Evolutionary conservation across 1,140 invertebrate species (phyloP).

Genomic region (Heterodera schachtii): DNA sequence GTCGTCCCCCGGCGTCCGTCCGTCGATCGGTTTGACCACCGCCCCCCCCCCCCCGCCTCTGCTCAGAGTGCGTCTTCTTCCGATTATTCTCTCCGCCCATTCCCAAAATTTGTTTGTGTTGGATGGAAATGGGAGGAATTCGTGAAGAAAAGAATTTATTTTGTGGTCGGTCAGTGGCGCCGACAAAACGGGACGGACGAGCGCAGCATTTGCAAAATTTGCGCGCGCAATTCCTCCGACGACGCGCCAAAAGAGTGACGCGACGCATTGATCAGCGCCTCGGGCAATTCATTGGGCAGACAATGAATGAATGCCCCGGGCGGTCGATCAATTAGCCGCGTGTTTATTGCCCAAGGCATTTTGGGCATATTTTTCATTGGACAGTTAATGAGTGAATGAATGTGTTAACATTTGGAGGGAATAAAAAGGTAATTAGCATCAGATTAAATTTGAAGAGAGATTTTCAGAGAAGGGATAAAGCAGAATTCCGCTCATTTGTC

Average conservation of each 20-base stretch:
- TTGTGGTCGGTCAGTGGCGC: neutral
- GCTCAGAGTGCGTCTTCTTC: too few species aligned
- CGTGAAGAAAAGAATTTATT: neutral
- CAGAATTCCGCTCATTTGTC: too few species aligned
- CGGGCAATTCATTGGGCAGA: neutral
- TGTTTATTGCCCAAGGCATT: too few species aligned
- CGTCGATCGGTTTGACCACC: slow-evolving; percentile 1
- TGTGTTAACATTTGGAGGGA: neutral
- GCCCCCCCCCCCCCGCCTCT: too few species aligned
- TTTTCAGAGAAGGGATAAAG: too few species aligned
- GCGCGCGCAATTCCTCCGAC: neutral
- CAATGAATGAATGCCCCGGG: neutral
- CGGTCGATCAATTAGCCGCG: neutral
- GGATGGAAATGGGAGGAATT: neutral
- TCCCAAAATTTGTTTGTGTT: neutral
- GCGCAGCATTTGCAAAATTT: neutral
- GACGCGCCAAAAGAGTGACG: neutral
- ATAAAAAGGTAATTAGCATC: neutral
- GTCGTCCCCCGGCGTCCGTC: too few species aligned
- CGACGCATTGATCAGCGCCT: neutral
- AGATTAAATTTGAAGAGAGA: too few species aligned
- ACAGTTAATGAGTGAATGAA: neutral
- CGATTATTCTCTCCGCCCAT: neutral
- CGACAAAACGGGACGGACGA: neutral
- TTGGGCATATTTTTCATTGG: too few species aligned